Conservation (phyloP, 2,888 invertebrate species). For the Augiades crinisus region DNA sequence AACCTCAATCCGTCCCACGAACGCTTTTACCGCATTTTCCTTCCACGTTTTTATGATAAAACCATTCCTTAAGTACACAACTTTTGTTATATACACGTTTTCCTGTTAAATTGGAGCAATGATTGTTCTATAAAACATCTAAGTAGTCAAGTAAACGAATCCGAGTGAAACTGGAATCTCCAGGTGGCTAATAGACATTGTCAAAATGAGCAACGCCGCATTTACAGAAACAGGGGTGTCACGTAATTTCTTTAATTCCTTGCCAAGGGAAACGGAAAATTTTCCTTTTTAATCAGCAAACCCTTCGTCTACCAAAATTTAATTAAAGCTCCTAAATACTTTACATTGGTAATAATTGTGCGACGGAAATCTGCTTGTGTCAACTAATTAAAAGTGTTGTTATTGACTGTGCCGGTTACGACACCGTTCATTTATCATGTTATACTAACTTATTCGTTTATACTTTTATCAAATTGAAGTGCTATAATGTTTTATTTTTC, state of each 20-base stretch:
- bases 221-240: slow-evolving; percentile 39
- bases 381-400: slow-evolving; percentile 15
- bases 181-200: slow-evolving; percentile 26
- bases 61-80: not conserved
- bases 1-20: not conserved
- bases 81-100: not conserved
- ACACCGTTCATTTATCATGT: too few species aligned
- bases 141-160: slow-evolving; percentile 16
- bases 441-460: too few species aligned
- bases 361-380: slow-evolving; percentile 10
- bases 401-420: slow-evolving; percentile 10
- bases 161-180: slow-evolving; percentile 20
- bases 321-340: slow-evolving; percentile 66
- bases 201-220: slow-evolving; percentile 23
- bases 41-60: not conserved
- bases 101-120: slow-evolving; percentile 10
- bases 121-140: slow-evolving; percentile 16
- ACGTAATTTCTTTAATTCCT: slow-evolving; percentile 51
- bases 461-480: too few species aligned
- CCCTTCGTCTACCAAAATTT: slow-evolving; percentile 52
- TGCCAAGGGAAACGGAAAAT: slow-evolving; percentile 37
- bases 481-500: too few species aligned
- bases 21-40: not conserved
- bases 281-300: slow-evolving; percentile 57
- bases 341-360: slow-evolving; percentile 61